Conservation (phyloP, 2,888 invertebrate species). For the Sinotaia quadrata region DNA sequence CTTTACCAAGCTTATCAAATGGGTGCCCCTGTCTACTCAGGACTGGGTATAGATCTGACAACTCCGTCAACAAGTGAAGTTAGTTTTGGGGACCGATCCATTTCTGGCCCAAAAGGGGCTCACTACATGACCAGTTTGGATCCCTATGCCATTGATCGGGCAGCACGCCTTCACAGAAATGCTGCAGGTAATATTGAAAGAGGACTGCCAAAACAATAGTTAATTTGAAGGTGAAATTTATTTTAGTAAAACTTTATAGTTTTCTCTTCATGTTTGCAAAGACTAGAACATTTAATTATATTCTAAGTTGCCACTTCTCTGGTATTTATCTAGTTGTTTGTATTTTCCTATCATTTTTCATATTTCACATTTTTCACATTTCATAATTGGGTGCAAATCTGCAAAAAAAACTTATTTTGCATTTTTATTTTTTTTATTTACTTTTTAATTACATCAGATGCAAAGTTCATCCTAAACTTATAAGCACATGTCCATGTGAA, state of each 20-base stretch:
- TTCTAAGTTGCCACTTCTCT: too few relatives aligned
- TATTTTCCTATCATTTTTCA: too few relatives aligned
- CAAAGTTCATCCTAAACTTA: too few relatives aligned
- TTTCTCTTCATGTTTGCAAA: neutral
- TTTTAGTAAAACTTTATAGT: too few relatives aligned
- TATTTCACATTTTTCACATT: too few relatives aligned
- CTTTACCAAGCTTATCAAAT: constrained; percentile 26
- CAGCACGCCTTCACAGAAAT: constrained; percentile 79
- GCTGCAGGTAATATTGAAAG: constrained; percentile 78
- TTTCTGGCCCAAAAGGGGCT: constrained; percentile 19
- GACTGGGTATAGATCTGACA: constrained; percentile 17
- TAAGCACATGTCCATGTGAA: too few relatives aligned
- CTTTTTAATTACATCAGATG: too few relatives aligned
- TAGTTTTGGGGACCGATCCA: neutral
- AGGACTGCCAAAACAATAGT: neutral
- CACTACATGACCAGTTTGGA: constrained; percentile 58
- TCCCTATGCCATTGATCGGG: constrained; percentile 76
- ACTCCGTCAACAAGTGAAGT: constrained; percentile 12
- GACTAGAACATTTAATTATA: too few relatives aligned
- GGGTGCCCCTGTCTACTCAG: constrained; percentile 20
- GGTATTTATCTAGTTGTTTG: too few relatives aligned
- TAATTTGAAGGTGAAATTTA: neutral
- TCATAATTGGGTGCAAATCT: too few relatives aligned
- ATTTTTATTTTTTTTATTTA: too few relatives aligned
- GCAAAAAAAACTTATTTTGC: too few relatives aligned